A percentile compares a stretch with the other conserved stretches of the same genome.
phyloP scores from a whole-genome alignment of 2,888 invertebrate species.

The Lissocephala sabroskyi region DNA sequence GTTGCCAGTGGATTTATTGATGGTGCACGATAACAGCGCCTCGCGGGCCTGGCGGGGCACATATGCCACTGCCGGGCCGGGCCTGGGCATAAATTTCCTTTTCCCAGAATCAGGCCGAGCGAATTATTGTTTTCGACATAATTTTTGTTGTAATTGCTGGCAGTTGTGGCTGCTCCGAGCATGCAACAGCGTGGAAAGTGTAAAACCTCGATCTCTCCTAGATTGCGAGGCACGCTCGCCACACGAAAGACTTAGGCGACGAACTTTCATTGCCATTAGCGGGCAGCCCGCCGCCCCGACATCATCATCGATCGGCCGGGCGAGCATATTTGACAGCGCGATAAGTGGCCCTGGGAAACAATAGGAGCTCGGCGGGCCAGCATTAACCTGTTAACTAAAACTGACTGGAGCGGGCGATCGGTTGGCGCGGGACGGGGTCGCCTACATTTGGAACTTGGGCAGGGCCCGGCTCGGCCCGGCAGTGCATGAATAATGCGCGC shows the following conservation, averaged over 20 bases:
- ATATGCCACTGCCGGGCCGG: neutral
- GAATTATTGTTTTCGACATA: conserved; percentile 59
- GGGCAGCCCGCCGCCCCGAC: conserved; percentile 3
- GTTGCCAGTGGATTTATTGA: conserved; percentile 46
- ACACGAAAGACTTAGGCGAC: conserved; percentile 10
- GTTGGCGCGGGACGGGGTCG: conserved; percentile 42
- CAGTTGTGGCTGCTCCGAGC: conserved; percentile 27
- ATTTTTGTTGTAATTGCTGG: conserved; percentile 53
- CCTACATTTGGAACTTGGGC: conserved; percentile 44
- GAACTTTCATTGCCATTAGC: conserved; percentile 41
- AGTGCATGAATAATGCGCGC: conserved; percentile 71
- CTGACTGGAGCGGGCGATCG: no score
- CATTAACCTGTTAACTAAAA: conserved; percentile 70
- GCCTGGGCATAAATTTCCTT: conserved; percentile 48
- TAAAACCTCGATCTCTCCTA: conserved; percentile 26
- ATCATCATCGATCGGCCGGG: conserved; percentile 2
- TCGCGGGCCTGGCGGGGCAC: conserved; percentile 42
- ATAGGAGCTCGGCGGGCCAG: conserved; percentile 32
- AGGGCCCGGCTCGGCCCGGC: conserved; percentile 23
- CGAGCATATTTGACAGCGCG: conserved; percentile 51
- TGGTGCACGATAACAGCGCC: conserved; percentile 57
- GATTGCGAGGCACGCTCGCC: conserved; percentile 7
- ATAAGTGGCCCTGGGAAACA: conserved; percentile 50
- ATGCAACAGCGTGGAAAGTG: conserved; percentile 44
- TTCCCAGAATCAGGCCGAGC: conserved; percentile 56